These are phyloP conservation scores for Periparus ater DNA, from an alignment of 2,797 vertebrate genomes.

Conservation along the genomic window DNA sequence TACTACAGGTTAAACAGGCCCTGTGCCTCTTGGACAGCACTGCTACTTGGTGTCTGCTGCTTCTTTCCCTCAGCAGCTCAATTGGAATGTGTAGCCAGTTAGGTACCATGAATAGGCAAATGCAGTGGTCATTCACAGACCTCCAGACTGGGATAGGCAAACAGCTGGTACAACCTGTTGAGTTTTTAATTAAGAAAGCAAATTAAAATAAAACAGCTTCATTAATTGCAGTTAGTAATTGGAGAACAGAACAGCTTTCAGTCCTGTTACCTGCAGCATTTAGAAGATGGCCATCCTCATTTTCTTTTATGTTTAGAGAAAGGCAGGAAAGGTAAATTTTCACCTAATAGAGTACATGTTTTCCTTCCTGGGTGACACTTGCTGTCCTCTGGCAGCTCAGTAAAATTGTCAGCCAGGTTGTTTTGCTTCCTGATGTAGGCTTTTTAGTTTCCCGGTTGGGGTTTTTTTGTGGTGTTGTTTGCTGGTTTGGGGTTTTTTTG, in stretches of 20 bases:
- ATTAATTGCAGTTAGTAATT: neutral
- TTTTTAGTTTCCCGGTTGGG: neutral
- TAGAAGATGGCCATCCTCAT: neutral
- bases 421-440: neutral
- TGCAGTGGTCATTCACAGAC: neutral
- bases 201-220: neutral
- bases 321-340: neutral
- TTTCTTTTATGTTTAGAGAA: neutral
- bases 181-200: neutral
- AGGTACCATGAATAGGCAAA: accelerated
- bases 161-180: accelerated
- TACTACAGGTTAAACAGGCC: neutral
- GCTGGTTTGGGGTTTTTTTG: accelerated
- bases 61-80: neutral
- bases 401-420: neutral
- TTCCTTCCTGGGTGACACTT: neutral
- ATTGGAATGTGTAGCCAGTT: neutral
- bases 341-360: neutral
- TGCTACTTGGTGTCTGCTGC: neutral
- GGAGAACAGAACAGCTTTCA: neutral
- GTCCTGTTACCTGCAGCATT: neutral
- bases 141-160: neutral
- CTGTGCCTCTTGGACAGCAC: accelerated
- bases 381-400: neutral
- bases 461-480: neutral